Base-by-base conservation (phyloP, 2,797 vertebrate genomes). In the Psittacula derbiana region DNA sequence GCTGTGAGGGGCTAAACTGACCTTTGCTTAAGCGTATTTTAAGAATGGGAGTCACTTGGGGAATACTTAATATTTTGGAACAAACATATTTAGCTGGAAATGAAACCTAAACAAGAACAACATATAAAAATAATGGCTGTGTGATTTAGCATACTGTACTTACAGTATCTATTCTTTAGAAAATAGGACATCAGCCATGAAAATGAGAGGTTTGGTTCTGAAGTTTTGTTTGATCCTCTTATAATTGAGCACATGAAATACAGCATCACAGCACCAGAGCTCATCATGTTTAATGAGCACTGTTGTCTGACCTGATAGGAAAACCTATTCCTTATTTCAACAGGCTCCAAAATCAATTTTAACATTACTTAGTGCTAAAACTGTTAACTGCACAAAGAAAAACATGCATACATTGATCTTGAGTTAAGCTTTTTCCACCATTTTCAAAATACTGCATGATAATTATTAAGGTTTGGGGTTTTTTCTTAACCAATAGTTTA, bases 331-430 rank as follows among this genome's bases (percentile, higher is more conserved):
- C 30, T 71, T 14, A 6, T 21, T 80, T 69, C 12, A 50, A 4
- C 7, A 2, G 49, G 36, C 18, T 79, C 38, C 11, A 2, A 58
- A 86, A 71, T 11, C 7, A 23, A 16, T 55, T 23, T 71, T 70
- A 52, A 55, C 33, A 43, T 24, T 44, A n/a, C 23, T 52, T 20
- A 8, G 11, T 7, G 31, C 40, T 67, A 41, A 57, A 78, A 31
- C n/a, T 12, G 19, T 27, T 36, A 16, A 38, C 14, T 10, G 30
- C 20, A 14, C 24, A 21, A 24, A 49, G 16, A 4, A 86, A 57
- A 62, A 27, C 21, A 24, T 5, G 7, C 1, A 0, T 0, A 2
- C 15, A 9, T 6, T 66, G 28, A n/a, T 41, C 57, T 4, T 2
- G 5, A 72, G n/a, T 53, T 70, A 28, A 80, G n/a, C 5, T 90